A percentile compares a stretch with the other conserved stretches of the same genome.
These are phyloP conservation scores for Daphoenositta chrysoptera DNA, from an alignment of 2,113 vertebrate genomes.

Conservation along the genomic window DNA sequence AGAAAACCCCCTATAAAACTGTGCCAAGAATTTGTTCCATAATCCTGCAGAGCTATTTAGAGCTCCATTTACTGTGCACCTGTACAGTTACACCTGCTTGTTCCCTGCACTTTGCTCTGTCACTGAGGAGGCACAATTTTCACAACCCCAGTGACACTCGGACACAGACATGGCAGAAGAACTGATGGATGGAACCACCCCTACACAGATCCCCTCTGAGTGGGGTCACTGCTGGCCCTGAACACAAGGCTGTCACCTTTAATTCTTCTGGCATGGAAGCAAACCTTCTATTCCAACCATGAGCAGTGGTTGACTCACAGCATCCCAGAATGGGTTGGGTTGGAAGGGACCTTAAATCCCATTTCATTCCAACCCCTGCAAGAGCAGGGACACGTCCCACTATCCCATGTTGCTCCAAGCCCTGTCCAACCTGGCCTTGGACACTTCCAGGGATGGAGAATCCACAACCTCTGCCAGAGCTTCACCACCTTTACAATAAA, in stretches of 20 bases:
- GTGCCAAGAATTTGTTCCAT: neutral
- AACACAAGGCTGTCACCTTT: neutral
- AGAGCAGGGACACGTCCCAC: neutral
- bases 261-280: neutral
- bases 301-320: no score
- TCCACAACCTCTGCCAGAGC: neutral
- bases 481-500: neutral
- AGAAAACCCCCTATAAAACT: neutral
- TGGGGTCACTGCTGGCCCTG: neutral
- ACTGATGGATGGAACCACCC: neutral
- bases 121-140: neutral
- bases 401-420: neutral
- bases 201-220: neutral
- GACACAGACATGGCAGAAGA: neutral
- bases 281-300: neutral
- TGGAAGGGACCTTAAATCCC: neutral
- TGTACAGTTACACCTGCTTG: neutral
- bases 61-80: neutral
- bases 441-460: neutral
- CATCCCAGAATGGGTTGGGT: neutral
- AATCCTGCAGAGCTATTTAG: neutral
- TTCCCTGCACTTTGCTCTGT: neutral
- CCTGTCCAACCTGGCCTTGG: neutral
- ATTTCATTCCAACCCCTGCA: neutral
- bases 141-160: neutral